A percentile compares a stretch with the other conserved stretches of the same genome.
These are phyloP conservation scores for Rhagonycha fulva DNA, from an alignment of 2,888 invertebrate species.

Conservation along the genomic window DNA sequence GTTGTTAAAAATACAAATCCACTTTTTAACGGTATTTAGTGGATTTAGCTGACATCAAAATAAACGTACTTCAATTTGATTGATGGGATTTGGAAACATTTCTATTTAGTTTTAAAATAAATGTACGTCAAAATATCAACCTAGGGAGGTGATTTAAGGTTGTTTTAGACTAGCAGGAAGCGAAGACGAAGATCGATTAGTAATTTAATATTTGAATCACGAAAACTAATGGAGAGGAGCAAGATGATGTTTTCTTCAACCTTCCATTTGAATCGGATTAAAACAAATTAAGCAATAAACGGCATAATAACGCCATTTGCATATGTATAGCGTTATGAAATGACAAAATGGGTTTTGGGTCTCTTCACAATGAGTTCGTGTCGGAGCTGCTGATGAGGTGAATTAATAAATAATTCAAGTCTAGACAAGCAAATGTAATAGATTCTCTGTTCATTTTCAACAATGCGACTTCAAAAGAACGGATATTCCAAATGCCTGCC, in stretches of 20 bases:
- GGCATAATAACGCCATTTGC: neutral
- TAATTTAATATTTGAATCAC: neutral
- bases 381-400: conserved; percentile 15
- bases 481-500: conserved; percentile 19
- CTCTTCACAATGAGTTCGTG: conserved; percentile 16
- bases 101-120: neutral
- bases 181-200: neutral
- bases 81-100: neutral
- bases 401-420: conserved; percentile 23
- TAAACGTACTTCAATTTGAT: neutral
- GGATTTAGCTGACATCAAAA: neutral
- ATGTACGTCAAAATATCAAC: neutral
- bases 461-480: conserved; percentile 18
- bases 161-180: neutral
- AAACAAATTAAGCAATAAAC: neutral
- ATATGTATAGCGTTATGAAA: neutral
- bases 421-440: conserved; percentile 23
- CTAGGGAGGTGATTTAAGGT: neutral
- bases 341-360: neutral
- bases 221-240: neutral
- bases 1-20: neutral
- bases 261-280: neutral
- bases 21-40: neutral
- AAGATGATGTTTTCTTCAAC: neutral
- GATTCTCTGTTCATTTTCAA: conserved; percentile 13